phyloP scores from a whole-genome alignment of 53 echinoderm and acorn worm species.

The Echinarachnius parma region DNA sequence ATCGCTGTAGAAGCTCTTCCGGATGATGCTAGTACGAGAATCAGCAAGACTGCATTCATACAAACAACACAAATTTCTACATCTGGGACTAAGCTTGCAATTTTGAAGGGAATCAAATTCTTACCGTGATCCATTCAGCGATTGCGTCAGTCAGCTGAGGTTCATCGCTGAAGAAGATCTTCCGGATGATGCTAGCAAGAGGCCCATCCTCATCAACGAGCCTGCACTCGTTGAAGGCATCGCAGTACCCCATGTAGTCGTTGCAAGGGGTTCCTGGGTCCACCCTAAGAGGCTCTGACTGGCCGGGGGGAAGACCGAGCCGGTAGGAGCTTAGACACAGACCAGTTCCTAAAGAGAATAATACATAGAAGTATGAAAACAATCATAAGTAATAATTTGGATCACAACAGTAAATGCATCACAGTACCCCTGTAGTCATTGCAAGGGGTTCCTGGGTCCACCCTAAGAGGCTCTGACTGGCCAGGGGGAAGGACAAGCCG shows the following conservation, averaged over 20 bases:
- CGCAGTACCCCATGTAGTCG: conserved; percentile 89
- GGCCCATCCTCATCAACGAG: conserved; percentile 89
- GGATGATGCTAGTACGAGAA: conserved; percentile 74
- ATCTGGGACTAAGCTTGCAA: no score
- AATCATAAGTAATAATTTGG: no score
- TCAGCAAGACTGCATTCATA: conserved; percentile 62
- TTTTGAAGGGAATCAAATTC: background rate
- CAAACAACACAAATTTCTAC: no score
- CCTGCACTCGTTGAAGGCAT: conserved; percentile 67
- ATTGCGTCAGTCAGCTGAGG: conserved; percentile 70
- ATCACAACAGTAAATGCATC: no score
- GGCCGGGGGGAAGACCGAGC: conserved; percentile 50
- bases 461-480: conserved; percentile 10
- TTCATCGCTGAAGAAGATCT: conserved; percentile 76
- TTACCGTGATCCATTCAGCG: conserved; percentile 57
- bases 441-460: conserved; percentile 66
- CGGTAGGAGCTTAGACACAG: conserved; percentile 57
- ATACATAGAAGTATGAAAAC: no score
- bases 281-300: conserved; percentile 18
- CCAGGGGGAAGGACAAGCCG: conserved; percentile 55
- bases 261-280: conserved; percentile 67
- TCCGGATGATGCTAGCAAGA: conserved; percentile 68
- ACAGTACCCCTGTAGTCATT: conserved; percentile 84
- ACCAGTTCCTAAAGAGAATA: conserved; percentile 10
- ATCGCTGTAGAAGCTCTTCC: conserved; percentile 71